Base-by-base conservation (phyloP, 2,888 invertebrate species). In the Ashinkailepas kermadecensis region DNA sequence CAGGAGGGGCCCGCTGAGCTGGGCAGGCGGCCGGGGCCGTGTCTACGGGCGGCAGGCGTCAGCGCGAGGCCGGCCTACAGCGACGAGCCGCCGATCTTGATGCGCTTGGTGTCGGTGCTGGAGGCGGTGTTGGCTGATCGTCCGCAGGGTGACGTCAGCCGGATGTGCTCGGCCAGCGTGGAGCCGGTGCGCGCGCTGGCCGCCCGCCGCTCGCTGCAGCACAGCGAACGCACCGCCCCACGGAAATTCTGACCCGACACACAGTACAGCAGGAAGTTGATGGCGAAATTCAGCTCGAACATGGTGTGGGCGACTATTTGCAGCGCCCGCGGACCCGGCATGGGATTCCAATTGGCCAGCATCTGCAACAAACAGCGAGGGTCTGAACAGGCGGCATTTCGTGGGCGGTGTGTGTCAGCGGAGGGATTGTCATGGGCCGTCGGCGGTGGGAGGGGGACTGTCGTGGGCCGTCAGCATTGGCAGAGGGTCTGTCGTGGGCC, bases 221-320 rank as follows among this genome's bases (percentile, higher is more conserved):
- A 86, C 82, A 88, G 85, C 80, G 88, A 86, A 0, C 86, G 82
- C 15, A 92, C 88, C 0, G 90, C 91, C 65, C 90, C 90, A 82
- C 94, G 89, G 87, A 94, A 95, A 89, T 94, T 94, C 86, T 93
- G 92, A 0, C 94, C 94, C 85, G 92, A 92, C 80, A 93, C 90
- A 88, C 94, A 95, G 88, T 95, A 95, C 78, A 95, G 89, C 4
- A 92, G 90, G 86, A 95, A 94, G 88, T 94, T 94, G 82, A 95
- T 93, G 70, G 93, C 93, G 86, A 94, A 95, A 88, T 94, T 95
- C 10, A 93, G 92, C 86, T 94, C 90, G 88, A 94, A 95, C 79
- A 94, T 89, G 84, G 92, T 88, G 84, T 92, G 90, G 82, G 91
- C 90, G 83, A 92, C 88, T 85, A 11, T 70, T 13, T 39, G 39